These are phyloP conservation scores for Acromyrmex echinatior DNA, from an alignment of 1,140 invertebrate genomes.

Conservation along the genomic window DNA sequence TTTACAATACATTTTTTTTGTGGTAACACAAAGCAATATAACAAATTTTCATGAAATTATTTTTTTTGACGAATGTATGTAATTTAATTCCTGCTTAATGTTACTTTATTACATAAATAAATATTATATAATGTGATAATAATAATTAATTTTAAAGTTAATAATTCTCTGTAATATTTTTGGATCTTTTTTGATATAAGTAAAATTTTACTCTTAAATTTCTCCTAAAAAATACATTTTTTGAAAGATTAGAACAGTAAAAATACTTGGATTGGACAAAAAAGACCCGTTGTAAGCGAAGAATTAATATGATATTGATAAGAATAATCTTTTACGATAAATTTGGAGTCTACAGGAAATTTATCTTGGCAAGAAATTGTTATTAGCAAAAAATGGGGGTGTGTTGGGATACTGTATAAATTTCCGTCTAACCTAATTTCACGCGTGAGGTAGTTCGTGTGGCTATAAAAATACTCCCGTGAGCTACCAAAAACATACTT, in stretches of 20 bases:
- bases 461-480: slow-evolving; percentile 41
- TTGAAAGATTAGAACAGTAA: no score
- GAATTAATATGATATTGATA: not conserved
- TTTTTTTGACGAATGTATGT: no score
- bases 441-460: slow-evolving; percentile 37
- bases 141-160: no score
- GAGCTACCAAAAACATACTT: slow-evolving; percentile 45
- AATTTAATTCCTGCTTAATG: no score
- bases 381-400: not conserved
- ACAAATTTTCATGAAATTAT: not conserved
- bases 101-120: no score
- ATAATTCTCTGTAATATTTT: no score
- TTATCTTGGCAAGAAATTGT: slow-evolving; percentile 20
- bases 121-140: no score
- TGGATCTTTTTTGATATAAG: no score
- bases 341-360: not conserved
- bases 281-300: no score
- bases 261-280: no score
- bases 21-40: not conserved
- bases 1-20: not conserved
- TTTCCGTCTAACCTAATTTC: slow-evolving; percentile 48
- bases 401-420: slow-evolving; percentile 5
- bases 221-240: no score
- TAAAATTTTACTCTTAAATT: no score
- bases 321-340: not conserved